phyloP scores from a whole-genome alignment of 2,797 vertebrate species.

The Artibeus jamaicensis region DNA sequence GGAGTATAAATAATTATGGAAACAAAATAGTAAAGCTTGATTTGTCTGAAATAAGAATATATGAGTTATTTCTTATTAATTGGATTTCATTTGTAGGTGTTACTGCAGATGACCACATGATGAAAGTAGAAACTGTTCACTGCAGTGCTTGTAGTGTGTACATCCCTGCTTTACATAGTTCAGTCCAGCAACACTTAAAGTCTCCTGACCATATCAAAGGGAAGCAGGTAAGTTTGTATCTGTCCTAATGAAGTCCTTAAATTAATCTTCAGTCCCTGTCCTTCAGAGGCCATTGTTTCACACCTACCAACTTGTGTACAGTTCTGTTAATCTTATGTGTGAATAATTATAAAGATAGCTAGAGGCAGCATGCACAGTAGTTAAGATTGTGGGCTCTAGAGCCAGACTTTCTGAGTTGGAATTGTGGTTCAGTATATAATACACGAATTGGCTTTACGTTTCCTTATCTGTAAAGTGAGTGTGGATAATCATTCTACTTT shows the following conservation, averaged over 20 bases:
- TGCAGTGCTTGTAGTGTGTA: constrained; percentile 89
- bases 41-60: background rate
- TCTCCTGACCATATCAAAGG: constrained; percentile 88
- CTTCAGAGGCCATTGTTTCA: background rate
- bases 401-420: constrained; percentile 7
- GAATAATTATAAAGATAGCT: background rate
- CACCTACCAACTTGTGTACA: background rate
- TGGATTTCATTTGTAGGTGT: constrained; percentile 81
- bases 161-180: constrained; percentile 87
- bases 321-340: background rate
- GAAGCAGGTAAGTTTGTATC: constrained; percentile 82
- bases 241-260: background rate
- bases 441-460: background rate
- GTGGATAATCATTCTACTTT: background rate
- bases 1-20: background rate
- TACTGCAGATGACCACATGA: constrained; percentile 89
- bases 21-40: background rate
- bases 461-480: background rate
- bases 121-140: constrained; percentile 90
- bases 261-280: background rate
- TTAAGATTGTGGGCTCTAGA: background rate
- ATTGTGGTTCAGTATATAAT: background rate
- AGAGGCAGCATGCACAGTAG: background rate
- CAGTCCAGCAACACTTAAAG: constrained; percentile 88
- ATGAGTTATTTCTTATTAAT: background rate